These are phyloP conservation scores for Metallyticus violacea DNA, from an alignment of 2,888 invertebrate species.

Conservation along the genomic window DNA sequence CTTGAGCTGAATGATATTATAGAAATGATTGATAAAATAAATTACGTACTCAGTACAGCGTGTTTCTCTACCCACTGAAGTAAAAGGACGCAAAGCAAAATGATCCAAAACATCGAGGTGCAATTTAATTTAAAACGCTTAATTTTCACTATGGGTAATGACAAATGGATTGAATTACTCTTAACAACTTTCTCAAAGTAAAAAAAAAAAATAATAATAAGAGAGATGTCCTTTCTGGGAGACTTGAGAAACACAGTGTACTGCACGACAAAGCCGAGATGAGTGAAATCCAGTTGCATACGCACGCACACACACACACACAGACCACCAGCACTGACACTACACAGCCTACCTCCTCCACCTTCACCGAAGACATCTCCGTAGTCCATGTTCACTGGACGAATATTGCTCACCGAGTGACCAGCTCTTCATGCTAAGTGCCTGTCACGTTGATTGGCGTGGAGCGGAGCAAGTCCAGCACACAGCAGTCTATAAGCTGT, in stretches of 20 bases:
- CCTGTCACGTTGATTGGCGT: slow-evolving; percentile 3
- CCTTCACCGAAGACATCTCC: background rate
- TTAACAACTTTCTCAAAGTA: no score
- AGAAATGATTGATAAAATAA: background rate
- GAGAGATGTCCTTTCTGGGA: background rate
- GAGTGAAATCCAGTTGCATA: background rate
- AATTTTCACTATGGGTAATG: background rate
- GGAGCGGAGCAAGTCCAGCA: background rate
- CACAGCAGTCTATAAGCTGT: background rate
- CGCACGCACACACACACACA: background rate
- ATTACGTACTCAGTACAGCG: background rate
- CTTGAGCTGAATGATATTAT: background rate
- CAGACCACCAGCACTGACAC: background rate
- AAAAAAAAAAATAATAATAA: no score
- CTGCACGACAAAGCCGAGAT: background rate
- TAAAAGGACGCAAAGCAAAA: no score
- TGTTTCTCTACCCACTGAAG: background rate
- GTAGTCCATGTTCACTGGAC: slow-evolving; percentile 22
- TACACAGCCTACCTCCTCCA: slow-evolving; percentile 1
- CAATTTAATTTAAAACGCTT: background rate
- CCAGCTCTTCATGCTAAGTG: slow-evolving; percentile 7
- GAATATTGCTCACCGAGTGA: slow-evolving; percentile 18
- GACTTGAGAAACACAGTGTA: background rate
- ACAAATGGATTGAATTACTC: no score
- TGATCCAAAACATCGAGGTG: background rate